These are phyloP conservation scores for Chromis chromis DNA, from an alignment of 2,797 vertebrate species.

Conservation along the genomic window DNA sequence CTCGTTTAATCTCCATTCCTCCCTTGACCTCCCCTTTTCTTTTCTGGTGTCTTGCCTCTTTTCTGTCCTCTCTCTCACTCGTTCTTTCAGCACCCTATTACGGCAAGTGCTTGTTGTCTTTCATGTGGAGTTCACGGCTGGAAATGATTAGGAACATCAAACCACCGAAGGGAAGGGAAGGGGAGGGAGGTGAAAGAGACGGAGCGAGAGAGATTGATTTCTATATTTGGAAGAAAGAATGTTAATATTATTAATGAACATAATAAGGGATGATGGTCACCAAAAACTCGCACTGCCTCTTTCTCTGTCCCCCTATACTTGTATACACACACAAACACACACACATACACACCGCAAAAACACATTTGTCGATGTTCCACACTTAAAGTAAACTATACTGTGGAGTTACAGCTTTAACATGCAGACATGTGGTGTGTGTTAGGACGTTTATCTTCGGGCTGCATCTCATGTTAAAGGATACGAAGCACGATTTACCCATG, in stretches of 20 bases:
- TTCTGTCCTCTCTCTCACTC: slow-evolving; percentile 60
- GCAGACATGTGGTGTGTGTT: slow-evolving; percentile 66
- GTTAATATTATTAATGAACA: slow-evolving; percentile 69
- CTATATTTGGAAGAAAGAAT: slow-evolving; percentile 80
- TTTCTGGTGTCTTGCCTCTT: slow-evolving; percentile 42
- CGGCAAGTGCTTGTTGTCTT: slow-evolving; percentile 80
- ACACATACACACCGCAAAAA: slow-evolving; percentile 9
- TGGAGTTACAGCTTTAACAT: slow-evolving; percentile 38
- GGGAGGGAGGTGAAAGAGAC: slow-evolving; percentile 66
- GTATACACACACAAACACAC: slow-evolving; percentile 3
- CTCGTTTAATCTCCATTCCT: slow-evolving; percentile 69
- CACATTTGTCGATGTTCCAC: slow-evolving; percentile 26
- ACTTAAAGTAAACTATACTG: slow-evolving; percentile 10
- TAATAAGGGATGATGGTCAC: slow-evolving; percentile 55
- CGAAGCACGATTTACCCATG: slow-evolving; percentile 44
- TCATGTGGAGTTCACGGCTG: slow-evolving; percentile 82
- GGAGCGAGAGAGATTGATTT: slow-evolving; percentile 62
- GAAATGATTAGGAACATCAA: slow-evolving; percentile 83
- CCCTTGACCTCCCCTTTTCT: slow-evolving; percentile 72
- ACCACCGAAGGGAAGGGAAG: slow-evolving; percentile 64
- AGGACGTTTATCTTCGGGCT: slow-evolving; percentile 61
- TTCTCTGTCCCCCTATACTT: slow-evolving; percentile 9
- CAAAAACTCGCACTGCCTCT: slow-evolving; percentile 19
- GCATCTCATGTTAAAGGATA: slow-evolving; percentile 57
- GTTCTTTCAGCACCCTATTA: slow-evolving; percentile 80